Conservation (phyloP, 2,888 invertebrate species). For the Ornithoptera alexandrae region DNA sequence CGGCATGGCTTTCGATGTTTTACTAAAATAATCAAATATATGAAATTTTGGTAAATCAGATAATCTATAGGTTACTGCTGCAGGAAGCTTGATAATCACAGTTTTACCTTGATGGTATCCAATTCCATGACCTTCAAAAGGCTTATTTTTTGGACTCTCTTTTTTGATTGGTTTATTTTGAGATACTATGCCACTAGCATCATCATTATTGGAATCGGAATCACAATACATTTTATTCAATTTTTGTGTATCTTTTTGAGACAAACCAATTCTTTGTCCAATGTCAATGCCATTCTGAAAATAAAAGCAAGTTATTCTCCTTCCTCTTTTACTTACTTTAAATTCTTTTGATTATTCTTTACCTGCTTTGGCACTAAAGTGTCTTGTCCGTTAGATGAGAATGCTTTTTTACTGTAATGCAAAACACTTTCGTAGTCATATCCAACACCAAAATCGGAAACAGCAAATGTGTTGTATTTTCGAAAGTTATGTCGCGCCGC, state of each 20-base stretch:
- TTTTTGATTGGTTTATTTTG: constrained; percentile 46
- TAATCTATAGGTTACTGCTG: constrained; percentile 57
- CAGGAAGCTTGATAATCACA: constrained; percentile 68
- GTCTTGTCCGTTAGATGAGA: constrained; percentile 83
- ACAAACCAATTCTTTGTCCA: constrained; percentile 80
- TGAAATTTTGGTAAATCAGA: constrained; percentile 55
- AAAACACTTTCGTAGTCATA: constrained; percentile 88
- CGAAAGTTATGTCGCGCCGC: constrained; percentile 78
- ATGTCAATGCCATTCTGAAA: constrained; percentile 70
- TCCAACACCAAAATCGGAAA: constrained; percentile 83
- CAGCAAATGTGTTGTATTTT: constrained; percentile 82
- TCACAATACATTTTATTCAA: constrained; percentile 81
- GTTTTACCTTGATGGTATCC: constrained; percentile 77
- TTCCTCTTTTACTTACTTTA: background rate
- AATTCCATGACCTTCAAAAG: constrained; percentile 70
- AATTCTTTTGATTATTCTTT: constrained; percentile 21
- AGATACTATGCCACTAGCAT: constrained; percentile 43
- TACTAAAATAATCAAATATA: constrained; percentile 73
- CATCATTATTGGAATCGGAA: constrained; percentile 49
- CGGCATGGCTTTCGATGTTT: constrained; percentile 62
- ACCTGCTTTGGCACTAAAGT: constrained; percentile 83
- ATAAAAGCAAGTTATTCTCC: constrained; percentile 18
- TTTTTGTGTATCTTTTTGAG: constrained; percentile 79
- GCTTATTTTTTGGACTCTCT: constrained; percentile 60
- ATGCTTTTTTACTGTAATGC: constrained; percentile 86